Percentiles rank a stretch among this genome's conserved stretches.
These are phyloP conservation scores for Carcina quercana DNA, from an alignment of 2,888 invertebrate species.

Conservation along the genomic window DNA sequence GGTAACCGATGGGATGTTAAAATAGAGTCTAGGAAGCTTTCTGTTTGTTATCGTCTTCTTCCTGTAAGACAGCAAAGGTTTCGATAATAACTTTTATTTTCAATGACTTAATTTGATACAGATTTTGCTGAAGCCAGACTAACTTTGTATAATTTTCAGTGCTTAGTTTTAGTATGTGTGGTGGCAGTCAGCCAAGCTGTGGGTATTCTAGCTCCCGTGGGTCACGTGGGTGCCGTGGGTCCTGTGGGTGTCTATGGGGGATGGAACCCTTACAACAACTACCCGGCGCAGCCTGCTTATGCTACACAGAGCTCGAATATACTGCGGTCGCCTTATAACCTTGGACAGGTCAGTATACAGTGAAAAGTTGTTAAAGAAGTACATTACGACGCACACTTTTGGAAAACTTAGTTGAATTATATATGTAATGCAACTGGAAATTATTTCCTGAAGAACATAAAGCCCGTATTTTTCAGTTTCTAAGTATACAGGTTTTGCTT, in stretches of 20 bases:
- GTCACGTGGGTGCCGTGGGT: conserved; percentile 27
- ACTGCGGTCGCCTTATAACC: conserved; percentile 77
- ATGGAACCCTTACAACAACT: conserved; percentile 56
- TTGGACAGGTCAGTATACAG: conserved; percentile 79
- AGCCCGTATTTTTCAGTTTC: no score
- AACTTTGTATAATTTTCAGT: conserved; percentile 25
- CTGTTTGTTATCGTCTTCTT: no score
- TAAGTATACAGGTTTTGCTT: no score
- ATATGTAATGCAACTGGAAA: no score
- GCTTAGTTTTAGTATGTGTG: conserved; percentile 37
- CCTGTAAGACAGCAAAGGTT: no score
- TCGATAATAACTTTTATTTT: no score
- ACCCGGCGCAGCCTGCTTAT: conserved; percentile 63
- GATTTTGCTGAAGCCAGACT: not conserved
- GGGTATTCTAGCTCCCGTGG: conserved; percentile 46
- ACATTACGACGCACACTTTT: no score
- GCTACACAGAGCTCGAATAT: conserved; percentile 77
- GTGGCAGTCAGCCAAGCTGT: conserved; percentile 40
- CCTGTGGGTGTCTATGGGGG: conserved; percentile 35
- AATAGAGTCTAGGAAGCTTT: no score
- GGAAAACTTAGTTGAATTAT: no score
- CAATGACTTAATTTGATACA: not conserved
- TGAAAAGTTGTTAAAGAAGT: no score
- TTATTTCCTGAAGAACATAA: no score
- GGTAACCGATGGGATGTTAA: no score